phyloP scores from a whole-genome alignment of 2,113 vertebrate species.

The Eonycteris spelaea region DNA sequence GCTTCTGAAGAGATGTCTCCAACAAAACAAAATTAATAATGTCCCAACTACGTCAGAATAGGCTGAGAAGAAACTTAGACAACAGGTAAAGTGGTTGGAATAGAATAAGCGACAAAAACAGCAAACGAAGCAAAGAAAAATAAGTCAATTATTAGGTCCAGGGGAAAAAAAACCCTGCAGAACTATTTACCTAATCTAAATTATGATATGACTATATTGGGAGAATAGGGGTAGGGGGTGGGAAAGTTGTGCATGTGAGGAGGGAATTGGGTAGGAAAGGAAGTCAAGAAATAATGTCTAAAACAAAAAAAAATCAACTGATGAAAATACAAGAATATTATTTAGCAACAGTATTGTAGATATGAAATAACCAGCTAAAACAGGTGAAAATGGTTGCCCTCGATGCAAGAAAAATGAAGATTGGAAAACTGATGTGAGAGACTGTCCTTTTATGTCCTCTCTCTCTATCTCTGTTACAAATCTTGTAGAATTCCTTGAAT shows the following conservation, averaged over 20 bases:
- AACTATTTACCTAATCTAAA: neutral
- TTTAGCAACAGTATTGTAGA: neutral
- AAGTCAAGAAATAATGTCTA: neutral
- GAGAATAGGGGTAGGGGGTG: neutral
- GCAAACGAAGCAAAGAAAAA: neutral
- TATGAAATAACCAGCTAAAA: neutral
- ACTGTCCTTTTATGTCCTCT: neutral
- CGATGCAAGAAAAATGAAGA: neutral
- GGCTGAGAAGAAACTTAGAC: neutral
- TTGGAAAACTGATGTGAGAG: neutral
- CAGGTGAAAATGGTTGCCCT: neutral
- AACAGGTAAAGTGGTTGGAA: neutral
- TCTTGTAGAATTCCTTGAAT: neutral
- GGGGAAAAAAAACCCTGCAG: neutral
- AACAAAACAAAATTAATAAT: no score
- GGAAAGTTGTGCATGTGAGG: neutral
- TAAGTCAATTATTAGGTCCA: neutral
- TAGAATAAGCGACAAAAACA: neutral
- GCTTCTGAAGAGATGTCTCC: neutral
- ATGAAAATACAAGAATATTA: neutral
- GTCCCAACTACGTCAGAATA: neutral
- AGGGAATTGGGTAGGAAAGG: neutral
- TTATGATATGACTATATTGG: neutral
- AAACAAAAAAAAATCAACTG: neutral
- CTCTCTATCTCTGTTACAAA: neutral